Base-by-base conservation (phyloP, 2,113 vertebrate species). In the Siniperca chuatsi region DNA sequence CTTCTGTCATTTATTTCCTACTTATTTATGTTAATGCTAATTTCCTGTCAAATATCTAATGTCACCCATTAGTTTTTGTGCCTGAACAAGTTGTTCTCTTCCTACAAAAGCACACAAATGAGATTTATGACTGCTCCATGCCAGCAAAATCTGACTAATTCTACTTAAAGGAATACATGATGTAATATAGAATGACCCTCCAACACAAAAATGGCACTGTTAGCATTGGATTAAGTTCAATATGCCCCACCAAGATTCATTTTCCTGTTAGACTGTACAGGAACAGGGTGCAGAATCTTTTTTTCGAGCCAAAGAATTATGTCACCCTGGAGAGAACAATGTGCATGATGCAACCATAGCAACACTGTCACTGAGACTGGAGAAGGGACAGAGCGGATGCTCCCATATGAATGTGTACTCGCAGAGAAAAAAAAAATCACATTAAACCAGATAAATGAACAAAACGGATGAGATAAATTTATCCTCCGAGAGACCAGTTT, bases 261-360 rank as follows among this genome's bases (percentile, higher is more conserved):
- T 70, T 82, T 5, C 54, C 60, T 61, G 7, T 85, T 50, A 40
- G 50, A 73, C 61, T 68, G n/a, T 57, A 44, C 50, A 42, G 29
- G 13, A 70, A 75, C 33, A 76, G 12, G 48, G 72, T 60, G 65
- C 50, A 70, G 33, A 82, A 65, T 70, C 23, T 82, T 13, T 46
- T 8, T 58, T 73, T 35, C 0, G 1, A 75, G 86, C 85, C 89
- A 82, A 85, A 85, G 5, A 75, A 82, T 82, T 55, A 91, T 83
- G 84, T 84, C 82, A 86, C 68, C 80, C 75, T 46, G 29, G 44
- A 89, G 77, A 87, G 77, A 89, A 92, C 82, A 90, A 85, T 83
- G 74, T 82, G 67, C 84, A 85, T 80, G 83, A 90, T 73, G 88
- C 73, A 89, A 89, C 88, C 87, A 89, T 85, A 67, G 87, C 78